phyloP scores from a whole-genome alignment of 2,113 vertebrate genomes.

The Gopherus flavomarginatus region DNA sequence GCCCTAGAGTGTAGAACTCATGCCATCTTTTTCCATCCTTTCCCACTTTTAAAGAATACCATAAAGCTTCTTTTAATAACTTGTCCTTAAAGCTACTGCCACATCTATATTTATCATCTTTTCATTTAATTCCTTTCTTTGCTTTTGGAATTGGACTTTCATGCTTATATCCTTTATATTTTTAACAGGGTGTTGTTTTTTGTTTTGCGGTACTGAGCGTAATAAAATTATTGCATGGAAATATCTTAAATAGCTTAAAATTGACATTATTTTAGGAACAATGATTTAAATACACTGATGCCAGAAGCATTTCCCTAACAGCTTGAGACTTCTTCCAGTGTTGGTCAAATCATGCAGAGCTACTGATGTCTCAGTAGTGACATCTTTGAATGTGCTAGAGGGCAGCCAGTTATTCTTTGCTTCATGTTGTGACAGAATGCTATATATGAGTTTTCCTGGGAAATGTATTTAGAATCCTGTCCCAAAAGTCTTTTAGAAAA shows the following conservation, averaged over 20 bases:
- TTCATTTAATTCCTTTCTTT: background rate
- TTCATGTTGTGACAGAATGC: slow-evolving; percentile 32
- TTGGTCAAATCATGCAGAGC: slow-evolving; percentile 6
- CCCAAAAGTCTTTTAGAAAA: slow-evolving; percentile 5
- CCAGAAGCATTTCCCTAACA: background rate
- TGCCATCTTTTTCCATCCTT: background rate
- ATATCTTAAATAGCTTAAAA: background rate
- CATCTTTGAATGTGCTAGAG: slow-evolving; percentile 50
- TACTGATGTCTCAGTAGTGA: slow-evolving; percentile 34
- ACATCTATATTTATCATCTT: background rate
- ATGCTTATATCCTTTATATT: background rate
- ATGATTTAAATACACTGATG: background rate
- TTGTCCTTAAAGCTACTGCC: background rate
- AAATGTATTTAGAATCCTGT: slow-evolving; percentile 50
- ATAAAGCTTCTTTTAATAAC: background rate
- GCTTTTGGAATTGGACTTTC: background rate
- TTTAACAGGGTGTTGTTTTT: background rate
- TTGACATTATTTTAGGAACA: background rate
- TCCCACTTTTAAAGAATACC: background rate
- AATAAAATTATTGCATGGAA: background rate
- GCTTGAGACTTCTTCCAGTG: slow-evolving; percentile 17
- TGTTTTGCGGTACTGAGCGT: background rate
- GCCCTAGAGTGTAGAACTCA: background rate
- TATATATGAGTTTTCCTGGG: background rate
- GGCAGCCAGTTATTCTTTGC: slow-evolving; percentile 20